Evolutionary conservation across 2,888 invertebrate species (phyloP), one percentile per base, ranked within the genome.

Genomic region (Torymus tubicola): DNA sequence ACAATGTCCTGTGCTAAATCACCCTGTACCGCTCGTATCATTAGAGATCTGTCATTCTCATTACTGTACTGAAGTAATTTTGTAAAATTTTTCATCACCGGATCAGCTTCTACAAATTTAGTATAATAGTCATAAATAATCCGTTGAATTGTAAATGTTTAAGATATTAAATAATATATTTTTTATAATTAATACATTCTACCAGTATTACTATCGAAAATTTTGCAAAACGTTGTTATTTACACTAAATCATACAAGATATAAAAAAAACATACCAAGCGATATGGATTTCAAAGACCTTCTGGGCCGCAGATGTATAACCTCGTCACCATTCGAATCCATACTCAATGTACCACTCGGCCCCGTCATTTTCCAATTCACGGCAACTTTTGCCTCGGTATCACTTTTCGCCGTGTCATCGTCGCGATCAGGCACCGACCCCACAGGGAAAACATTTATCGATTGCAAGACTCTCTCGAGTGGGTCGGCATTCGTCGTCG

Each of bases 1-100:
- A 89, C 87, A 52, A 89, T 89, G 81, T 87, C 87, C 13, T 85
- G 86, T 10, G 89, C 88, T n/a, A 89, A 82, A 52, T 88, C 86
- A 2, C 88, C 89, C 31, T 83, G 85, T 11, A 86, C 69, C 13
- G 88, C 87, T 50, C 84, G 71, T 61, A 86, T 83, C 76, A 88
- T 87, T 67, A 87, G 87, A 4, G 88, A 87, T 58, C 87, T 87
- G 70, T 89, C 87, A 24, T 86, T 85, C 74, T 84, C 42, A 21
- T 65, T 21, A 12, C 14, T n/a, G 16, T 21, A 50, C 13, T 21
- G 14, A 60, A 71, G 71, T 52, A 71, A 52, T 18, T 50, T 70
- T 16, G n/a, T 50, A 31, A 31, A 31, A 31, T 31, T 31, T 31
- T 8, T 0, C 31, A 31, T 0, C 31, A 31, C 2, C 4, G 31